Percentiles rank a stretch among this genome's conserved stretches.
These are phyloP conservation scores for Girardia tigrina DNA, from an alignment of 2,888 invertebrate species.

Conservation along the genomic window DNA sequence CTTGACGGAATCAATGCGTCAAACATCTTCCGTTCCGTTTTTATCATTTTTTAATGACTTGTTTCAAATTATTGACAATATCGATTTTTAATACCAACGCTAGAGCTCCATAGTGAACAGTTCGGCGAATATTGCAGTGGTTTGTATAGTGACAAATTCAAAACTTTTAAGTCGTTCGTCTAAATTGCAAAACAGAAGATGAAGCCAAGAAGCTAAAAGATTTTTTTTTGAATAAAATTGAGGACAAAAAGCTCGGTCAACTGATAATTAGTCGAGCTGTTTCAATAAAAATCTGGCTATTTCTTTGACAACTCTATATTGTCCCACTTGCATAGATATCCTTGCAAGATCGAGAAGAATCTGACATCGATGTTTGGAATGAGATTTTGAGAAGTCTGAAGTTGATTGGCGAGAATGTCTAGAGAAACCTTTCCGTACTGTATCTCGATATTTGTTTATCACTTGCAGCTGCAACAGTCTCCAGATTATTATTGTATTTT, in stretches of 20 bases:
- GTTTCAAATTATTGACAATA: not conserved
- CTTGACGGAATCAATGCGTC: not conserved
- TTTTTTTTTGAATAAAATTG: not conserved
- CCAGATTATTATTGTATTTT: too few species aligned
- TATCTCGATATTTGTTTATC: not conserved
- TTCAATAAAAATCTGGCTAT: conserved; percentile 27
- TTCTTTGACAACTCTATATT: conserved; percentile 29
- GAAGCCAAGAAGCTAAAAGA: not conserved
- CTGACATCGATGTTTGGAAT: not conserved
- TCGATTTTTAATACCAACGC: conserved; percentile 10
- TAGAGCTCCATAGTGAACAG: conserved; percentile 30
- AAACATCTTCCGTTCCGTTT: not conserved
- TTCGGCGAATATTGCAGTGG: conserved; percentile 13
- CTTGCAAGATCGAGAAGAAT: not conserved
- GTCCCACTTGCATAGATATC: conserved; percentile 18
- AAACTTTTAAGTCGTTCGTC: conserved; percentile 29
- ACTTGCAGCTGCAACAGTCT: not conserved
- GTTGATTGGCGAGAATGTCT: not conserved
- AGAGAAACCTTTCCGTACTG: not conserved
- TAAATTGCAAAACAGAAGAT: not conserved
- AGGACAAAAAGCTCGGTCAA: not conserved
- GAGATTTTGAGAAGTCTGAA: not conserved
- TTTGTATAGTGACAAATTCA: conserved; percentile 29
- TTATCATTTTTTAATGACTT: not conserved
- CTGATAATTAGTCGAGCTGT: conserved; percentile 9